Percentiles rank a stretch among this genome's conserved stretches.
phyloP scores from a whole-genome alignment of 1,140 invertebrate species.

The Nebria ingens region DNA sequence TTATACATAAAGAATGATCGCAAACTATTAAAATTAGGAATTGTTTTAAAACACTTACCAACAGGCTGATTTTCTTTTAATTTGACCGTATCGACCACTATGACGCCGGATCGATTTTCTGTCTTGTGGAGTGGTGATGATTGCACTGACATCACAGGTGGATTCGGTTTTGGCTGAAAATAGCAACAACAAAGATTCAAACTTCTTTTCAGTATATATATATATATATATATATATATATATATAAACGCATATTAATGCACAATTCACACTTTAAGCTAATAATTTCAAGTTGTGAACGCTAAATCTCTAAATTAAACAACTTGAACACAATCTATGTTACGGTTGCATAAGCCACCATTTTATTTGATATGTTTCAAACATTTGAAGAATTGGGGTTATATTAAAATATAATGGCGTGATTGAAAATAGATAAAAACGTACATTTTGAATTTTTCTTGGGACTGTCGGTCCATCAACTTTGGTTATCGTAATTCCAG shows the following conservation, averaged over 20 bases:
- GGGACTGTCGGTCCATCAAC: conserved; percentile 49
- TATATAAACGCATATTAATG: conserved; percentile 35
- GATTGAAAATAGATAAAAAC: conserved; percentile 32
- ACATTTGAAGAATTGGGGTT: no score
- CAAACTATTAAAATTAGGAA: no score
- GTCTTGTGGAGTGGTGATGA: conserved; percentile 21
- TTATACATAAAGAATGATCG: no score
- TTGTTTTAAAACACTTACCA: conserved; percentile 30
- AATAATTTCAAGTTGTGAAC: no score
- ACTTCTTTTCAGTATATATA: no score
- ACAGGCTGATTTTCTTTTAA: conserved; percentile 38
- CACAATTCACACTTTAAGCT: no score
- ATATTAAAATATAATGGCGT: conserved; percentile 29
- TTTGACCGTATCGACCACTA: conserved; percentile 52
- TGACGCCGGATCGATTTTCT: conserved; percentile 46
- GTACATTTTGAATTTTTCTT: no score
- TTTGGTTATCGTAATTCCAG: conserved; percentile 73
- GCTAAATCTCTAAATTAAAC: no score
- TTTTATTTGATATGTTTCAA: no score
- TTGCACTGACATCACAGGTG: neutral
- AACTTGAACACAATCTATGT: no score
- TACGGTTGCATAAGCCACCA: no score
- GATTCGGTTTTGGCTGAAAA: neutral
- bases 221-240: neutral
- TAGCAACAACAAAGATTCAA: neutral